phyloP scores from a whole-genome alignment of 2,797 vertebrate genomes.

The Harpagifer antarcticus region DNA sequence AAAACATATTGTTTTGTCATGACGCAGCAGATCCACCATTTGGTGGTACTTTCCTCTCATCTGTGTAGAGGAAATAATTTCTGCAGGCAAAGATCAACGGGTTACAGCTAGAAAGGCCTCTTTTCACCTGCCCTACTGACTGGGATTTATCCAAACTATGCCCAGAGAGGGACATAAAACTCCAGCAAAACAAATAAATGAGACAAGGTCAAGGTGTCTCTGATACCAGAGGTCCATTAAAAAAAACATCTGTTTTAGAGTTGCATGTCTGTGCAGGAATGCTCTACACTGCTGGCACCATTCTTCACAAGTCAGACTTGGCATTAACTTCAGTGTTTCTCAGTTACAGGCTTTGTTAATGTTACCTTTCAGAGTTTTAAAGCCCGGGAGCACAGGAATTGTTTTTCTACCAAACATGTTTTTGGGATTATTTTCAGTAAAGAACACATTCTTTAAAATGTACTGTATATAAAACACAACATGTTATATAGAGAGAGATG shows the following conservation, averaged over 20 bases:
- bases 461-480: conserved; percentile 38
- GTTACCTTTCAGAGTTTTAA: conserved; percentile 42
- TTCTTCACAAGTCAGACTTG: conserved; percentile 42
- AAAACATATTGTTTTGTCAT: neutral
- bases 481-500: conserved; percentile 1
- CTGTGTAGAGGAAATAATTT: neutral
- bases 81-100: neutral
- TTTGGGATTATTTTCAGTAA: conserved; percentile 14
- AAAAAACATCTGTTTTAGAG: conserved; percentile 50
- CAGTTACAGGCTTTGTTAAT: conserved; percentile 38
- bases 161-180: conserved; percentile 21
- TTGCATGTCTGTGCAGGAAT: conserved; percentile 36
- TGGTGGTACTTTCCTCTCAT: neutral
- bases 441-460: conserved; percentile 47
- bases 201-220: conserved; percentile 22
- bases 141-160: conserved; percentile 38
- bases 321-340: conserved; percentile 46
- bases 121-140: conserved; percentile 31
- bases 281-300: conserved; percentile 40
- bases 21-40: neutral
- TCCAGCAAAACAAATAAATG: conserved; percentile 12
- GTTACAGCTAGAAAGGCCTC: conserved; percentile 3
- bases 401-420: conserved; percentile 16
- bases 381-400: conserved; percentile 50
- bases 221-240: conserved; percentile 16